Evolutionary conservation across 2,113 vertebrate genomes (phyloP).

Genomic region (Elaphurus davidianus): DNA sequence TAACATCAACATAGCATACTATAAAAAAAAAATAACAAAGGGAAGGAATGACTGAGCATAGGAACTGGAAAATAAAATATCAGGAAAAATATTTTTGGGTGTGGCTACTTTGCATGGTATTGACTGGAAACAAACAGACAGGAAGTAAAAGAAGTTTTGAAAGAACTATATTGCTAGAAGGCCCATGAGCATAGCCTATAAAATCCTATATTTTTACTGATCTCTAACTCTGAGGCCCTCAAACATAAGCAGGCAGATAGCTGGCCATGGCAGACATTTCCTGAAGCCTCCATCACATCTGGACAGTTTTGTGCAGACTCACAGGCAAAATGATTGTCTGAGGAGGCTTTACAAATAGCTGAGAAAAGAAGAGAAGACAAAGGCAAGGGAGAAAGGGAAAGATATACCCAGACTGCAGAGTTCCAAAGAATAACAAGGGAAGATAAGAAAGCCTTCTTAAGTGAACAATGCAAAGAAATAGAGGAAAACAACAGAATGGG

Average conservation of each 20-base stretch:
- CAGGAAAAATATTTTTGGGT: neutral
- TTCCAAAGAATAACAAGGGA: neutral
- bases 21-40: neutral
- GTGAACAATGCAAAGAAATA: neutral
- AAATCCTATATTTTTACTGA: neutral
- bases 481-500: neutral
- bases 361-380: neutral
- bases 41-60: neutral
- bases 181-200: neutral
- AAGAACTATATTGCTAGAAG: neutral
- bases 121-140: neutral
- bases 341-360: neutral
- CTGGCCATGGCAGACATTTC: neutral
- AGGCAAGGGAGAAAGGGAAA: neutral
- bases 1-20: neutral
- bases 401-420: neutral
- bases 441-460: neutral
- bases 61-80: neutral
- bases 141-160: neutral
- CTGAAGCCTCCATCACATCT: neutral
- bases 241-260: neutral
- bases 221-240: neutral
- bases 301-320: neutral
- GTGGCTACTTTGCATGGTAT: neutral
- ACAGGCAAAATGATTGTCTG: neutral